phyloP scores from a whole-genome alignment of 2,888 invertebrate genomes.

The Dusona sp. region DNA sequence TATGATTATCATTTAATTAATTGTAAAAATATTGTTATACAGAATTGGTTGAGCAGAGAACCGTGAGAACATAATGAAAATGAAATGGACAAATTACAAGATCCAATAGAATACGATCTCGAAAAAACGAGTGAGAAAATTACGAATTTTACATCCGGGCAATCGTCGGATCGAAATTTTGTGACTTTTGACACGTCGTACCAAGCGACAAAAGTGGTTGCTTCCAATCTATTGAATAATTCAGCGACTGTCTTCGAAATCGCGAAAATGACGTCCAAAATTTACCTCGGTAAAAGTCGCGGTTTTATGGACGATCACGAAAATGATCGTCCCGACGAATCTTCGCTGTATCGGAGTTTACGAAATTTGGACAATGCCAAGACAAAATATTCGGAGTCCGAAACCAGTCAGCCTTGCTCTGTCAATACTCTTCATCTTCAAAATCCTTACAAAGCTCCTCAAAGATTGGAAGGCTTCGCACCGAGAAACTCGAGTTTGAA shows the following conservation, averaged over 20 bases:
- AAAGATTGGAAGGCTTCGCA: conserved; percentile 74
- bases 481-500: conserved; percentile 69
- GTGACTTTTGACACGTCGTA: conserved; percentile 41
- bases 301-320: conserved; percentile 39
- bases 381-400: conserved; percentile 68
- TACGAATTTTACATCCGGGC: conserved; percentile 1
- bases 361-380: conserved; percentile 60
- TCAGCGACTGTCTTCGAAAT: conserved; percentile 50
- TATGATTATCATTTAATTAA: background rate
- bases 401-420: conserved; percentile 68
- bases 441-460: conserved; percentile 74
- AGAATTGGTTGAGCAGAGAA: background rate
- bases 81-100: conserved; percentile 55
- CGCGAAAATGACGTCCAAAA: conserved; percentile 64
- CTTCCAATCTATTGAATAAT: conserved; percentile 6
- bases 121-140: background rate
- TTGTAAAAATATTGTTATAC: background rate
- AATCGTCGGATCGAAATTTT: background rate
- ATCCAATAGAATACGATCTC: conserved; percentile 29
- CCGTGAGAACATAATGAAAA: conserved; percentile 13
- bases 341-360: conserved; percentile 35
- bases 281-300: conserved; percentile 54
- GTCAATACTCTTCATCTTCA: conserved; percentile 77
- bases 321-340: conserved; percentile 17
- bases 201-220: background rate